Evolutionary conservation across 2,113 vertebrate species (phyloP).

Genomic region (Oncorhynchus gorbuscha): DNA sequence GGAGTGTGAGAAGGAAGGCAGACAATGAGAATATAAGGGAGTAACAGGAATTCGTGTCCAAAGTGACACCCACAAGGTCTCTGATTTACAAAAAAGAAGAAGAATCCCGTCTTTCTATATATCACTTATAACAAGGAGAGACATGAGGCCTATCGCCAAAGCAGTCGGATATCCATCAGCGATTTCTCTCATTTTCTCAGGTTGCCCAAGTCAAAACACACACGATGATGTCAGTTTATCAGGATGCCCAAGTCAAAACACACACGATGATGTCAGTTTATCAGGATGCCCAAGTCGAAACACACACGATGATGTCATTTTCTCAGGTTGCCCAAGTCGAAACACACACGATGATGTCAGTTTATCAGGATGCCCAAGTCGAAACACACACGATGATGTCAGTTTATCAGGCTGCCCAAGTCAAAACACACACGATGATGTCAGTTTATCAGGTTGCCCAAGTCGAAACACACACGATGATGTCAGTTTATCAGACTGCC

Average conservation of each 20-base stretch:
- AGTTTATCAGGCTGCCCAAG: constrained; percentile 62
- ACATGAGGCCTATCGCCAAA: constrained; percentile 59
- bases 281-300: constrained; percentile 51
- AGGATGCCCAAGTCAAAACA: constrained; percentile 39
- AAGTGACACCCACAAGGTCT: constrained; percentile 45
- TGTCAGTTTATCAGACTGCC: no score
- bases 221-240: constrained; percentile 67
- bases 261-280: constrained; percentile 64
- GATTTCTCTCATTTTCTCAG: constrained; percentile 65
- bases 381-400: constrained; percentile 54
- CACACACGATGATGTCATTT: constrained; percentile 58
- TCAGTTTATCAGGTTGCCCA: constrained; percentile 10
- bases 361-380: constrained; percentile 61
- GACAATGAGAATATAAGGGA: neutral
- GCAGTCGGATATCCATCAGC: constrained; percentile 69
- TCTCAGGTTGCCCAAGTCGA: constrained; percentile 56
- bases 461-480: no score
- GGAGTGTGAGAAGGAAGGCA: constrained; percentile 19
- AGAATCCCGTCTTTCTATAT: constrained; percentile 47
- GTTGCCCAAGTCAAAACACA: constrained; percentile 33
- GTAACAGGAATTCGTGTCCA: constrained; percentile 42
- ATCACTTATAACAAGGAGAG: constrained; percentile 46
- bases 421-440: constrained; percentile 49
- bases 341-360: constrained; percentile 54
- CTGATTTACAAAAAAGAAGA: constrained; percentile 44